Conservation (phyloP, 2,888 invertebrate species). For the Scelioninae gen. 2 region DNA sequence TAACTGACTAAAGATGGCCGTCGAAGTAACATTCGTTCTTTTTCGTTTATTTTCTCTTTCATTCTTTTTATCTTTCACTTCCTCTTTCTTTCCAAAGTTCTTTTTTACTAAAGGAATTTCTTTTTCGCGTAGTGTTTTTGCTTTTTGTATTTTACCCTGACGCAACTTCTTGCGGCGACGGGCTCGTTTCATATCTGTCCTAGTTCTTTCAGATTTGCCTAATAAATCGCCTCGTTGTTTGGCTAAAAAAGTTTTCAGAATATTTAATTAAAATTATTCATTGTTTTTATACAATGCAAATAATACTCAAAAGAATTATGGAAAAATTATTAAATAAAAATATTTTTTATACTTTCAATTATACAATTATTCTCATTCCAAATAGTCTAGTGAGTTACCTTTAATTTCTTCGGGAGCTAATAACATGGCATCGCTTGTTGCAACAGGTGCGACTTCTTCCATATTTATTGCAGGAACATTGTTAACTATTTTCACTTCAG, state of each 20-base stretch:
- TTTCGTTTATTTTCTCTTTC: too few species aligned
- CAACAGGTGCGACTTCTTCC: conserved; percentile 96
- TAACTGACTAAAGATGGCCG: conserved; percentile 90
- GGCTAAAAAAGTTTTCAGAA: conserved; percentile 64
- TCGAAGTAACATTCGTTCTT: conserved; percentile 81
- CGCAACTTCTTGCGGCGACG: conserved; percentile 90
- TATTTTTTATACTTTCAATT: too few species aligned
- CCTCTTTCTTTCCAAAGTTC: conserved; percentile 26
- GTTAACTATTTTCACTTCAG: conserved; percentile 92
- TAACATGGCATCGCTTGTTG: conserved; percentile 88
- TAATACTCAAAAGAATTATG: not conserved
- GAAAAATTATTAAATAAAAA: not conserved
- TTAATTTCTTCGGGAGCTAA: conserved; percentile 95
- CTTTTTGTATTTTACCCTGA: conserved; percentile 78
- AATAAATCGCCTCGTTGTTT: conserved; percentile 77
- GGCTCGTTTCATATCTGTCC: conserved; percentile 92
- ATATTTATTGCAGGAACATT: conserved; percentile 93
- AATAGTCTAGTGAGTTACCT: too few species aligned
- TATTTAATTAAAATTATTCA: not conserved
- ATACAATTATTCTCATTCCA: not conserved
- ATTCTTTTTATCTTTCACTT: not conserved
- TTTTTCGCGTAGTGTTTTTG: conserved; percentile 74
- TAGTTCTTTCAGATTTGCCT: conserved; percentile 87
- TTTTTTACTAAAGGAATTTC: conserved; percentile 28
- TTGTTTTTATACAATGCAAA: not conserved